Evolutionary conservation across 2,113 vertebrate species (phyloP).

Genomic region (Caracal caracal): DNA sequence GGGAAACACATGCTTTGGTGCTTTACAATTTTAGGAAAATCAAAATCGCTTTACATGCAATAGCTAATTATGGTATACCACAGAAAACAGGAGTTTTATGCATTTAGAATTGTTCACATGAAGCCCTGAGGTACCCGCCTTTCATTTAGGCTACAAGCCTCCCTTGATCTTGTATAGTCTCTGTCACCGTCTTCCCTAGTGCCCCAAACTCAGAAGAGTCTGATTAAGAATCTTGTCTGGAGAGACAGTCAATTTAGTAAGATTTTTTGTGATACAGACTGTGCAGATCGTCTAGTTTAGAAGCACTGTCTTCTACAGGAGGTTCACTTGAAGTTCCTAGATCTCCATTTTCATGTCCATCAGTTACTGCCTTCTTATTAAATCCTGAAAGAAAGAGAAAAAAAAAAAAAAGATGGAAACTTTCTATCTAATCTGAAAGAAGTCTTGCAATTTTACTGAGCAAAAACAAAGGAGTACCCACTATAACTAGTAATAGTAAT

Average conservation of each 20-base stretch:
- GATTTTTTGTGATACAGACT: slow-evolving; percentile 88
- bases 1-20: slow-evolving; percentile 86
- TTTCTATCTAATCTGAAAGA: not conserved
- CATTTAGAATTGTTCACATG: slow-evolving; percentile 84
- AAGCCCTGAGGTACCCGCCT: slow-evolving; percentile 88
- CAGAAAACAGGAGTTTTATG: slow-evolving; percentile 82
- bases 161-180: slow-evolving; percentile 77
- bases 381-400: slow-evolving; percentile 85
- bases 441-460: not conserved
- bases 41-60: slow-evolving; percentile 83
- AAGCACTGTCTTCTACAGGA: slow-evolving; percentile 87
- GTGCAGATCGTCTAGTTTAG: slow-evolving; percentile 87
- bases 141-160: slow-evolving; percentile 84
- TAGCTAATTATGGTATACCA: slow-evolving; percentile 76
- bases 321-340: slow-evolving; percentile 89
- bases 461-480: not conserved
- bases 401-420: not conserved
- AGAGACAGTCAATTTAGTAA: slow-evolving; percentile 71
- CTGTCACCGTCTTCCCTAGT: slow-evolving; percentile 78
- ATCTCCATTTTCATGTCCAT: slow-evolving; percentile 92
- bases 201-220: slow-evolving; percentile 81
- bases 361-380: slow-evolving; percentile 92
- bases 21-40: slow-evolving; percentile 82
- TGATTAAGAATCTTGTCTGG: slow-evolving; percentile 78
- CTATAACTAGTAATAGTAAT: not conserved